Evolutionary conservation across 2,113 vertebrate species (phyloP), one percentile per base, ranked within the genome.

Genomic region (Danio rerio): DNA sequence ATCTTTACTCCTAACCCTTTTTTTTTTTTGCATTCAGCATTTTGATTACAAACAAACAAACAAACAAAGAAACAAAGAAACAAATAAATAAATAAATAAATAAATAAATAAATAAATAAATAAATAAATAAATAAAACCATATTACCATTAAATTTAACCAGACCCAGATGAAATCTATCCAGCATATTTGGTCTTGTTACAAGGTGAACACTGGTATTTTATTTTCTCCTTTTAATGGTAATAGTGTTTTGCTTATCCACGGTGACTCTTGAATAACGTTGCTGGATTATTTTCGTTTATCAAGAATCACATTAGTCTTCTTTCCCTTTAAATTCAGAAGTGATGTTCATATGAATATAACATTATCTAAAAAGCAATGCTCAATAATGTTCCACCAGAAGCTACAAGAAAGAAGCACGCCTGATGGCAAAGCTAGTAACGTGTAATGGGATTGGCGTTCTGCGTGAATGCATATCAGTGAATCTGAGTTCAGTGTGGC

Each of bases 381-480:
- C 40, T 63, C 45, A 15, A 50, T 31, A 50, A 77, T 9, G 0
- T 77, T 50, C 42, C 6, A 40, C 43, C 13, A 49, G 20, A 15
- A 66, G 20, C 16, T 53, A 79, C 16, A 13, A 42, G 16, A 40
- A 79, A 42, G 62, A 50, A 43, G 5, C 5, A 9, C 7, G 15
- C 61, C 49, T 47, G 49, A 52, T 20, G 76, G 61, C 47, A 40
- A 12, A 65, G 53, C 31, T 43, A 58, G 71, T 50, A 58, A 70
- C 49, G n/a, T 49, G 43, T 49, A 15, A 31, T 40, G 50, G 15
- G 70, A 53, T 65, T 11, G 16, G 76, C 7, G 0, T 78, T 18
- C 20, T 78, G 49, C 31, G 2, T 79, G 62, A 79, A 66, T 68
- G 47, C 58, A 5, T 42, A 53, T 74, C 71, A 42, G 71, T 50